Evolutionary conservation across 1,140 invertebrate genomes (phyloP), one percentile per base, ranked within the genome.

Genomic region (Aphelinus certus): DNA sequence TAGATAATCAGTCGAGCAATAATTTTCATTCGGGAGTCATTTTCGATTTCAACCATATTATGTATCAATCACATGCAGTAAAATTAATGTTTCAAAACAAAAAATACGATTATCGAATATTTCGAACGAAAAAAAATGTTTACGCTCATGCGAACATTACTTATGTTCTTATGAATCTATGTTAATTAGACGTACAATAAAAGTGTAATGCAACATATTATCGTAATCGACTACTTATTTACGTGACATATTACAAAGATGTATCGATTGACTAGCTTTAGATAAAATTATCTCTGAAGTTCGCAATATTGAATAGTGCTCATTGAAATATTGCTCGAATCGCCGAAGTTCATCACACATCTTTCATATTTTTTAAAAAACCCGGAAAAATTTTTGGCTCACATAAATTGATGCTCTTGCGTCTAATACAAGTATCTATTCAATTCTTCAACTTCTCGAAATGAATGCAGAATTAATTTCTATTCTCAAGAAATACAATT

Each of bases 231-330:
- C 71, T 70, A 73, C 64, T 45, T 75, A 55, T 73, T 51, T 71
- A 65, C 58, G 60, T 60, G 70, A 72, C 69, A 75, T 73, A 76
- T 72, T 74, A 76, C 61, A 77, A 79, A 79, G 48, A 67, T 75
- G 69, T 71, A 76, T 76, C 74, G 58, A 68, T 81, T 81, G 80
- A 81, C 80, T 81, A 81, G 80, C 76, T 81, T 81, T 79, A 76
- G 75, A 79, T 79, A 71, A 75, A 77, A 75, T 73, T 71, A 76
- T 70, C 51, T 10, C 65, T 57, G 60, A n/a, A 63, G 49, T 70
- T 73, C 48, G 67, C 56, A 73, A 66, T 66, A 49, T 61, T 67
- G 60, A 42, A 69, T 26, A 77, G 62, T 65, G 61, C 53, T 74
- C 57, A 61, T 67, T 66, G 45, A 72, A 62, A 67, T 76, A 71